Percentiles rank a stretch among this genome's conserved stretches.
Conservation (phyloP, 2,888 invertebrate species). For the Aporophyla nigra region DNA sequence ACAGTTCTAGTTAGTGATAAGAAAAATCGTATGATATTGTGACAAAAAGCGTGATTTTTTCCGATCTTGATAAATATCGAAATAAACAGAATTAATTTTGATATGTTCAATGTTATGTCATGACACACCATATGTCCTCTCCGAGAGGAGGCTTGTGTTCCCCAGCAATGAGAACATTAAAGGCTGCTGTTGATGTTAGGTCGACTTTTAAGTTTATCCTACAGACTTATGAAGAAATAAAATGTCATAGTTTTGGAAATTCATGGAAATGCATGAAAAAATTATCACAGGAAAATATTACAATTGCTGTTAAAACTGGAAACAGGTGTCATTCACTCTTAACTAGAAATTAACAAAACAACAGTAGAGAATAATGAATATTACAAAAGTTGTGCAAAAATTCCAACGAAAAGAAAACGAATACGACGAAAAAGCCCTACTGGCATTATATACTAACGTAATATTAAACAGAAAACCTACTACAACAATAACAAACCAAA, state of each 20-base stretch:
- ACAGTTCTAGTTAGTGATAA: slow-evolving; percentile 2
- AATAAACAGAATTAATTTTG: not conserved
- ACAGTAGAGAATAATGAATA: not conserved
- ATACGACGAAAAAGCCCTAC: not conserved
- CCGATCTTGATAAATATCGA: slow-evolving; percentile 1
- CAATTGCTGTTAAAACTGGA: not conserved
- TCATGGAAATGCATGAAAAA: too few species aligned
- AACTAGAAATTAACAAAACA: not conserved
- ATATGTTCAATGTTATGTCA: not conserved
- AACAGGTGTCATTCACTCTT: not conserved
- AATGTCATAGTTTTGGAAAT: not conserved
- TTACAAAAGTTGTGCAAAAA: too few species aligned
- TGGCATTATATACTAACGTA: not conserved
- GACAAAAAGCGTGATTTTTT: slow-evolving; percentile 17
- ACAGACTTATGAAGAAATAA: not conserved
- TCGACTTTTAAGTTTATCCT: not conserved
- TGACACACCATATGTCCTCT: too few species aligned
- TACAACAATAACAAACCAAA: slow-evolving; percentile 26
- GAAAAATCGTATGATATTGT: slow-evolving; percentile 10
- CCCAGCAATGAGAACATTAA: too few species aligned
- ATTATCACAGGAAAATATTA: not conserved
- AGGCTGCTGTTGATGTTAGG: not conserved
- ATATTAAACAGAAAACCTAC: slow-evolving; percentile 24
- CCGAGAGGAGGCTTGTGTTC: too few species aligned
- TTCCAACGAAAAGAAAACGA: not conserved